Evolutionary conservation across 2,113 vertebrate species (phyloP), one percentile per base, ranked within the genome.

Genomic region (Coptodon rendalli): DNA sequence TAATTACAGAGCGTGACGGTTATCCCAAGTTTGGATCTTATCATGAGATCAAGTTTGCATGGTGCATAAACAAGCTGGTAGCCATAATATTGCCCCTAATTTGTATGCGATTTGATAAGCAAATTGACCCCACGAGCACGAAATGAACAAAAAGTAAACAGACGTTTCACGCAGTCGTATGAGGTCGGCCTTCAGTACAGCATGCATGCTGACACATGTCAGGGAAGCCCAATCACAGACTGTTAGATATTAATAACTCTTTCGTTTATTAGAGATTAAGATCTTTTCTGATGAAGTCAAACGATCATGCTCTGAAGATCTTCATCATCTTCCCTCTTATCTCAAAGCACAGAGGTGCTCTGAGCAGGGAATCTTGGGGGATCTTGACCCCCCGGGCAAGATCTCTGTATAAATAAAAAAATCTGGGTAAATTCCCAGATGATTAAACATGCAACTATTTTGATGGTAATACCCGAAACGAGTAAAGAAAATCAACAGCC

Each of bases 381-480:
- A 29, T 29, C 27, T 29, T 29, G 27, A 29, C 27, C 27, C 27
- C 27, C 27, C 4, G 27, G 27, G 4, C 27, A 53, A 53, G 52
- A 54, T 22, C 52, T 4, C n/a, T 2, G 5, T 11, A 6, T 50
- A 9, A 5, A 36, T 14, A 17, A 48, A 48, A 4, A 0, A 10
- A 53, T 53, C 52, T 53, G 50, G 19, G 52, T 53, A 53, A 53
- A 52, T 19, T 50, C 0, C 17, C 48, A 52, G 8, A 52, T 52
- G 50, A 8, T 52, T 52, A 52, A 22, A 22, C 10, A 12, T 54
- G n/a, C 29, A 29, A 29, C 52, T 54, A 54, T 54, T 54, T 54
- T 54, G 52, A n/a, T 54, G 52, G 0, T 0, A 54, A 54, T 22
- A 53, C 10, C 53, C 12, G 53, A 54, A 24, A 54, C 7, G 10